Base-by-base conservation (phyloP, 2,113 vertebrate genomes). In the Tupaia tana region DNA sequence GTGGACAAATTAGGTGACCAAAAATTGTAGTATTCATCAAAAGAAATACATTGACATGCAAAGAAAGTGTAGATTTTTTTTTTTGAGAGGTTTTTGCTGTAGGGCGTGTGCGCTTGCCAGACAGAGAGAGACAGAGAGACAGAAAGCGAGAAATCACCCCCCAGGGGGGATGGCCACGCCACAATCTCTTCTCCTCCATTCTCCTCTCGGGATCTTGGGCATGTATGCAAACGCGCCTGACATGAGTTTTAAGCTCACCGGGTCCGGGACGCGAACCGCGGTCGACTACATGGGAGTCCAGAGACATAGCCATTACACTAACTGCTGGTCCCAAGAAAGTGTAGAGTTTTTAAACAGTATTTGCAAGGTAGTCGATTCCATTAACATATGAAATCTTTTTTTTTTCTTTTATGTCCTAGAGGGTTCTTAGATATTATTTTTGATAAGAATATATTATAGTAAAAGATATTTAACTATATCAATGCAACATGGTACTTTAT, bases 11-110 rank as follows among this genome's bases (percentile, higher is more conserved):
- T 8, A 16, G 1, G 15, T 94, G 31, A 96, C 7, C 15, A 96
- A 91, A 93, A 91, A 12, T 20, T 85, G n/a, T 63, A 81, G 3
- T 14, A 85, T 71, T 95, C 77, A 19, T 82, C 52, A 86, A 59
- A 90, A 90, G 14, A 97, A 27, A 9, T 6, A 77, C 56, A 5
- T 7, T 86, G 79, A 67, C 5, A 77, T 27, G 3, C 34, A 52
- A 90, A 94, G 59, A 73, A 63, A 59, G 9, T 12, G 13, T 54
- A 85, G 15, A 82, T 43, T 43, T 43, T 43, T 43, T 43, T 43
- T 43, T 43, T 43, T 43, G 43, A 3, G 43, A 43, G 43, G 43
- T 43, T 43, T 43, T 43, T 43, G 43, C 43, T 43, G 6, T 43
- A 43, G 43, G 43, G 43, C 6, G 6, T 43, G 43, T 43, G 43